A percentile compares a stretch with the other conserved stretches of the same genome.
Conservation (phyloP, 2,797 vertebrate species). For the Neosalanx taihuensis region DNA sequence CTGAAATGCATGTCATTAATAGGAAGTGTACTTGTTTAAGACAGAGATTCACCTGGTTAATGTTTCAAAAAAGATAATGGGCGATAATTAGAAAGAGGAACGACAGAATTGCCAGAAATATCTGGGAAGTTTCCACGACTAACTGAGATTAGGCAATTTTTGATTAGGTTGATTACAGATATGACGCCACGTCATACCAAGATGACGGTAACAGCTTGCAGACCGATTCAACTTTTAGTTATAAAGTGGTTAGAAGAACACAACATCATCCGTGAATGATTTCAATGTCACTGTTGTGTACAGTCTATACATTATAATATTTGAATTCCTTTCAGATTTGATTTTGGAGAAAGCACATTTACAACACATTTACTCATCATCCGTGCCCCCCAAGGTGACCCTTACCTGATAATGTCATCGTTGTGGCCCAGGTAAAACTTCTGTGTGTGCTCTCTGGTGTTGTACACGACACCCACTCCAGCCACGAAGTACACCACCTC, state of each 20-base stretch:
- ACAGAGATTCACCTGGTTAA: too few relatives aligned
- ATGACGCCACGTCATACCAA: neutral
- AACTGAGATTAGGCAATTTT: neutral
- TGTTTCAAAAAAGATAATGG: too few relatives aligned
- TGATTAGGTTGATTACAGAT: neutral
- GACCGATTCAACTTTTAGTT: too few relatives aligned
- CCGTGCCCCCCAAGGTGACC: neutral
- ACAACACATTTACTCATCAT: neutral
- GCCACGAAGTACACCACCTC: conserved; percentile 95
- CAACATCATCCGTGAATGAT: neutral
- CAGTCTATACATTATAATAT: neutral
- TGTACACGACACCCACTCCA: conserved; percentile 90
- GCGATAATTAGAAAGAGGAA: neutral
- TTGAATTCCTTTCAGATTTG: neutral
- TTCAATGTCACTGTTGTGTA: neutral
- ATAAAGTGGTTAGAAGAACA: neutral
- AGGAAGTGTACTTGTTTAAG: too few relatives aligned
- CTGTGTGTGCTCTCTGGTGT: conserved; percentile 90
- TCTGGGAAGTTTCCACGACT: neutral
- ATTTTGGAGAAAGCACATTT: neutral
- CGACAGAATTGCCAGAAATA: neutral
- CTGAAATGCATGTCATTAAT: too few relatives aligned
- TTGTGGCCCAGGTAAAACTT: conserved; percentile 94
- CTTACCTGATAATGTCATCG: conserved; percentile 94
- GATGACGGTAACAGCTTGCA: too few relatives aligned